Conservation (phyloP, 2,113 vertebrate genomes). For the Phainopepla nitens region DNA sequence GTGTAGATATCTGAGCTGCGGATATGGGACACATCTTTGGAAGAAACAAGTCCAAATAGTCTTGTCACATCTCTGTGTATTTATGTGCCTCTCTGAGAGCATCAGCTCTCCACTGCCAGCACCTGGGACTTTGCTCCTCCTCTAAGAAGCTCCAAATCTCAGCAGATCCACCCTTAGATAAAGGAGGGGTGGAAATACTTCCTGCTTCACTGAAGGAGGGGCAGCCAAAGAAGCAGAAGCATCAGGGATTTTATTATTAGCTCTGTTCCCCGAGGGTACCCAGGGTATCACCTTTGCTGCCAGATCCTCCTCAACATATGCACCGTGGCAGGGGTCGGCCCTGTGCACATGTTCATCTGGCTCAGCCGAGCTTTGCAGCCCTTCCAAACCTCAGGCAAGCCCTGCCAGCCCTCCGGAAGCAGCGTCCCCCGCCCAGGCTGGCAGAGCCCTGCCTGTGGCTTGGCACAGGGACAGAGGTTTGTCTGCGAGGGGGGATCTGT, state of each 20-base stretch:
- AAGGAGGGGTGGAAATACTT: background rate
- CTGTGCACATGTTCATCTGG: slow-evolving; percentile 12
- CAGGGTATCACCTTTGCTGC: background rate
- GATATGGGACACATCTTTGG: background rate
- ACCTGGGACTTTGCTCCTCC: background rate
- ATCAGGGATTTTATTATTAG: background rate
- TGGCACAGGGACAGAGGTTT: background rate
- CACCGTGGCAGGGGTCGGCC: background rate
- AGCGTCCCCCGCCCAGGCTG: background rate
- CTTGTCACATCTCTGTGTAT: background rate
- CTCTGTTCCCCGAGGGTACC: background rate
- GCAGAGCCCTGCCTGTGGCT: background rate
- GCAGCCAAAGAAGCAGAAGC: background rate
- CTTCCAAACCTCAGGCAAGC: background rate
- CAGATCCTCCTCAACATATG: slow-evolving; percentile 3
- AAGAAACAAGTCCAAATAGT: background rate
- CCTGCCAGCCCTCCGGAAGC: background rate
- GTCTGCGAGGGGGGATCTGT: background rate
- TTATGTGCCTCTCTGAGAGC: background rate
- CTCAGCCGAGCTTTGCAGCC: background rate
- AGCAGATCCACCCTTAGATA: background rate
- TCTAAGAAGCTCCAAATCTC: background rate
- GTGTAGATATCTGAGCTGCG: background rate
- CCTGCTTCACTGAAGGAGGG: background rate
- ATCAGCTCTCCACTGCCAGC: background rate